Percentiles rank a stretch among this genome's conserved stretches.
Conservation (phyloP, 2,888 invertebrate genomes). For the Athripsodes cinereus region DNA sequence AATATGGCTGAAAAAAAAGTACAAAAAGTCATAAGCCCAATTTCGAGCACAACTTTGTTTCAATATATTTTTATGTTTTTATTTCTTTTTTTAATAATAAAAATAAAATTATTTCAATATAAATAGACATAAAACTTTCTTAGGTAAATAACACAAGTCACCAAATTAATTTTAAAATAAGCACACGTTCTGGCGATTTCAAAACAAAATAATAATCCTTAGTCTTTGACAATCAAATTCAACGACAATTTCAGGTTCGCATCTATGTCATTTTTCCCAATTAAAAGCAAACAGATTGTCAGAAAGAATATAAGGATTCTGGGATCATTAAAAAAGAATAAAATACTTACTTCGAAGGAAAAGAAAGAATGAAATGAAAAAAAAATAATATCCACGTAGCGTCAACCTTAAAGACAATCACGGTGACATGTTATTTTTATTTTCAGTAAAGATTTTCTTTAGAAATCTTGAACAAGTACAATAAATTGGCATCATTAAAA, state of each 20-base stretch:
- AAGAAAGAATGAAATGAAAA: slow-evolving; percentile 10
- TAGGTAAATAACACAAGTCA: too few relatives aligned
- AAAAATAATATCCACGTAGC: not conserved
- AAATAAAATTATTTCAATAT: too few relatives aligned
- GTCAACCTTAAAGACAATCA: slow-evolving; percentile 8
- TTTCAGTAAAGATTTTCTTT: slow-evolving; percentile 16
- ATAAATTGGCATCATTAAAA: slow-evolving; percentile 26
- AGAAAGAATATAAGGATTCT: not conserved
- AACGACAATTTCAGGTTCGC: too few relatives aligned
- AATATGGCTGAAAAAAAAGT: too few relatives aligned
- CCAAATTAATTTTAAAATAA: too few relatives aligned
- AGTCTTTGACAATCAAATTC: too few relatives aligned
- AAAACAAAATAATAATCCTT: not conserved
- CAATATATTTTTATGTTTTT: too few relatives aligned
- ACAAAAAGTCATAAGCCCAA: too few relatives aligned
- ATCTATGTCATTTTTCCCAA: not conserved
- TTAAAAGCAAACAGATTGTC: not conserved
- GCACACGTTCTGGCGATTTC: too few relatives aligned
- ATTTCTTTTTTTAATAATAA: too few relatives aligned
- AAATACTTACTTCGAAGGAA: slow-evolving; percentile 8
- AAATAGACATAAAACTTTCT: too few relatives aligned
- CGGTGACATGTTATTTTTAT: slow-evolving; percentile 17
- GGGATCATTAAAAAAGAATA: not conserved
- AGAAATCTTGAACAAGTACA: not conserved
- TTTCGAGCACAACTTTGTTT: too few relatives aligned